Conservation (phyloP, 23 tunicate species). For the Phallusia fumigata region DNA sequence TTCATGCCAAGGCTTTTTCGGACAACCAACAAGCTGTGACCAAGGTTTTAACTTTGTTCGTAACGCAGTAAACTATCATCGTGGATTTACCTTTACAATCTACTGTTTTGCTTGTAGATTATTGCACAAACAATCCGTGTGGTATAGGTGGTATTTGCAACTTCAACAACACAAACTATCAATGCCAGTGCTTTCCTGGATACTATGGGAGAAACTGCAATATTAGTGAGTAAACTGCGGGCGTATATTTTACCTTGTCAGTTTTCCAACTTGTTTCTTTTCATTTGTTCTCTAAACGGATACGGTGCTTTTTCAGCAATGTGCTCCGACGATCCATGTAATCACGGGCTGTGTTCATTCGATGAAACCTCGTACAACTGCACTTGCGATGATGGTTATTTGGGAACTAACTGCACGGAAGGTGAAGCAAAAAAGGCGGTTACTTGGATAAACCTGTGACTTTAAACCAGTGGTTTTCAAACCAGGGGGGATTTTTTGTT, state of each 20-base stretch:
- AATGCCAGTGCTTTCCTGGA: background rate
- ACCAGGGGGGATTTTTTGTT: no score
- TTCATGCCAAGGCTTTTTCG: no score
- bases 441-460: no score
- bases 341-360: background rate
- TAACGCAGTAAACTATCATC: no score
- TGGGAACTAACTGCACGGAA: background rate
- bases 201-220: background rate
- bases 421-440: background rate
- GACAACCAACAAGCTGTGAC: no score
- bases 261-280: no score
- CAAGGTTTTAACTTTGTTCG: no score
- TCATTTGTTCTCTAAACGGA: background rate
- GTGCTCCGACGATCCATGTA: background rate
- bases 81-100: no score
- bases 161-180: background rate
- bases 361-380: background rate
- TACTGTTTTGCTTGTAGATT: background rate
- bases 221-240: background rate
- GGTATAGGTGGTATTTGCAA: background rate
- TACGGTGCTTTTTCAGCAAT: background rate
- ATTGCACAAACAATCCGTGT: background rate
- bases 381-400: background rate
- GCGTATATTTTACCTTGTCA: no score
- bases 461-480: no score